Evolutionary conservation across 37 sponge, comb jelly and placozoan genomes (phyloP), one percentile per base, ranked within the genome.

Genomic region (Cladorhizidae sp.): DNA sequence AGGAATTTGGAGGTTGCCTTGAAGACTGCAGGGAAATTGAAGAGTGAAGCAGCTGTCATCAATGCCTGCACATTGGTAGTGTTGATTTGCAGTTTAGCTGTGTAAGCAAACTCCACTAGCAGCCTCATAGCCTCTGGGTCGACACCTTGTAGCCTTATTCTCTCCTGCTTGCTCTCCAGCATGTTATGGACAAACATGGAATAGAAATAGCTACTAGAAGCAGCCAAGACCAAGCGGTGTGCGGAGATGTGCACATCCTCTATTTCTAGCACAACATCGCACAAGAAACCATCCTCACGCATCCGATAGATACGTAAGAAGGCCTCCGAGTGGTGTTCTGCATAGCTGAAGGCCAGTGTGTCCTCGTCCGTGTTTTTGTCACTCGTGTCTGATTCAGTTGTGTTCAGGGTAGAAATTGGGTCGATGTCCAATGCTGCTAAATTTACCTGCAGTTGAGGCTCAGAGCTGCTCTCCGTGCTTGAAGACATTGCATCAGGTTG

Each of bases 21-120:
- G n/a, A 90, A 81, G 17, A 88, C 98, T 17, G 89, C 41, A 20
- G 86, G 81, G 45, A 98, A 88, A 42, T 85, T 81, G 37, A 95
- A 93, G 57, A 98, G 85, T 29, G 96, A 93, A 23, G 96, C 85
- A 56, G 92, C 98, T 29, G 89, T 87, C 85, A 98, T 85, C 57
- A 97, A 75, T 0, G 85, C 87, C 87, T 98, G 89, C 22, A 93
- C 90, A 69, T 98, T 93, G 54, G 54, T 39, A n/a, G 79, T 81
- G 14, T 92, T 95, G 37, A 98, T 95, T 67, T 91, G 90, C 40
- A 98, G 85, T 76, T 91, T 83, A 36, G 91, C 75, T 28, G 96
- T 88, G 83, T 98, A 98, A 37, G 90, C 84, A 75, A 95, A 98
- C 25, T 95, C 88, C 18, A 98, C 91, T 45, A 98, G 83, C 22